Conservation (phyloP, 2,888 invertebrate genomes). For the Silvanus unidentatus region DNA sequence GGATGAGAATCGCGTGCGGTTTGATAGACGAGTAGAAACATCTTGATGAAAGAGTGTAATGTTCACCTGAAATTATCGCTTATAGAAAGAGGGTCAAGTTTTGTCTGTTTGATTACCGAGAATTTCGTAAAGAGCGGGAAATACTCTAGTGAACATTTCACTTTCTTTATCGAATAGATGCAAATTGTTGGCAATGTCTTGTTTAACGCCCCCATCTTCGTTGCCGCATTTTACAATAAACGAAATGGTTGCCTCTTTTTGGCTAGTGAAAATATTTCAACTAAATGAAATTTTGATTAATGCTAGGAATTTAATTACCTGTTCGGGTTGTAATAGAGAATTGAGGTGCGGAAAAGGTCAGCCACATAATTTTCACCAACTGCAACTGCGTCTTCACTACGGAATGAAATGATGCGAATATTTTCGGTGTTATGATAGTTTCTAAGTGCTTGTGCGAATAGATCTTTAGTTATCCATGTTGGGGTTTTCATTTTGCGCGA, state of each 20-base stretch:
- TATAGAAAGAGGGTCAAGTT: no score
- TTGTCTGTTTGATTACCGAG: constrained; percentile 31
- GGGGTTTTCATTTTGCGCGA: constrained; percentile 30
- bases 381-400: constrained; percentile 30
- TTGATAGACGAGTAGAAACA: constrained; percentile 35
- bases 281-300: background rate
- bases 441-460: constrained; percentile 30
- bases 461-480: constrained; percentile 30
- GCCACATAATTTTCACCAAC: constrained; percentile 38
- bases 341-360: constrained; percentile 30
- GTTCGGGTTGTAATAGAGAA: constrained; percentile 21
- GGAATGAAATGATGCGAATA: constrained; percentile 25
- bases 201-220: constrained; percentile 40
- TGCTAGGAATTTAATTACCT: constrained; percentile 15
- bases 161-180: constrained; percentile 47
- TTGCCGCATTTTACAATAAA: constrained; percentile 38
- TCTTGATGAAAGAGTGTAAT: constrained; percentile 31
- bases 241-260: constrained; percentile 26
- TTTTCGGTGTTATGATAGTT: constrained; percentile 24
- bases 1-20: constrained; percentile 42
- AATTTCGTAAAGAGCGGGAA: constrained; percentile 45
- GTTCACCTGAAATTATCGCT: constrained; percentile 21
- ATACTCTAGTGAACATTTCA: constrained; percentile 44
- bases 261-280: constrained; percentile 20
- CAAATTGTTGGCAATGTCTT: constrained; percentile 43